phyloP scores from a whole-genome alignment of 2,113 vertebrate species.

The Cynocephalus volans region DNA sequence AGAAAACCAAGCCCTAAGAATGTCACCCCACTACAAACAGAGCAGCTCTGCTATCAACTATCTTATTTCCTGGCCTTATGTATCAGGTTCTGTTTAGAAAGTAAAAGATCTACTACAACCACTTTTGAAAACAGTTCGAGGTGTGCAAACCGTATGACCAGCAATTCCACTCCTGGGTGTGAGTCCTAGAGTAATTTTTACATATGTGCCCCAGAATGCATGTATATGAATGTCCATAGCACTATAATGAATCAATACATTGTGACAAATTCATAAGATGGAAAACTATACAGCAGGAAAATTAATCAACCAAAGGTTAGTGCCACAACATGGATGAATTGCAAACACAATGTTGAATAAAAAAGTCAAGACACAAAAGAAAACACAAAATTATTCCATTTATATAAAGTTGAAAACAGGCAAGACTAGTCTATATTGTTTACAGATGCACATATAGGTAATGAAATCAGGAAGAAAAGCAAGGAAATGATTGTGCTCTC shows the following conservation, averaged over 20 bases:
- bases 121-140: neutral
- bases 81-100: neutral
- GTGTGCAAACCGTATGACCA: neutral
- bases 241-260: no score
- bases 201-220: neutral
- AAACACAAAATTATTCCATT: neutral
- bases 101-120: neutral
- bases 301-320: neutral
- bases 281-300: neutral
- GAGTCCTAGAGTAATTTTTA: neutral
- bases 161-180: neutral
- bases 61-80: neutral
- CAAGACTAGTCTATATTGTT: neutral
- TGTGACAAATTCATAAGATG: neutral
- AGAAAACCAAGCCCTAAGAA: neutral
- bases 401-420: neutral
- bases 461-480: neutral
- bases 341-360: neutral
- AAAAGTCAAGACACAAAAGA: neutral
- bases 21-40: neutral
- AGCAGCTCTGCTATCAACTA: neutral
- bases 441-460: neutral
- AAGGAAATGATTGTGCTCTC: neutral
- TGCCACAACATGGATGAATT: neutral
- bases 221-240: neutral